Percentiles rank a stretch among this genome's conserved stretches.
Conservation (phyloP, 1,140 invertebrate species). For the Diplogasteroides magnus region DNA sequence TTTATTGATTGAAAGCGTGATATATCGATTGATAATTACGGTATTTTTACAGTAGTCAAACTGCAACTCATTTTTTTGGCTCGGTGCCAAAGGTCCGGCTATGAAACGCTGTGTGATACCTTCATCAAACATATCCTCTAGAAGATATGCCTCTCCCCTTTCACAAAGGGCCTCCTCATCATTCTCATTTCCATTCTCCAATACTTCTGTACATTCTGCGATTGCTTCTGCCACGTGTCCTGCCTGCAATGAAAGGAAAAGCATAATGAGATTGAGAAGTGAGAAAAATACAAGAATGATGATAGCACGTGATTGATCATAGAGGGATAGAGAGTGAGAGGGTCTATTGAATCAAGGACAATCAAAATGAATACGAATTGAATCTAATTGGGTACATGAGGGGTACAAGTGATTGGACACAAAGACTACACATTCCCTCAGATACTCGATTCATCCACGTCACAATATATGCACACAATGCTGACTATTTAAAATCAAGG, state of each 20-base stretch:
- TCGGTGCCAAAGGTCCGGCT: no score
- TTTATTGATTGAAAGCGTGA: no score
- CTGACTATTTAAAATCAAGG: no score
- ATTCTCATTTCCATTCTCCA: constrained; percentile 68
- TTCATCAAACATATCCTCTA: constrained; percentile 84
- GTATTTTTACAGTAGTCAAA: constrained; percentile 37
- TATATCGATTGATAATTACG: constrained; percentile 16
- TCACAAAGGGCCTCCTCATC: constrained; percentile 79
- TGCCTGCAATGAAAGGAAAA: constrained; percentile 57
- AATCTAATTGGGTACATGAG: no score
- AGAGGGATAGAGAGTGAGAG: not conserved
- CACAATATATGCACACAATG: no score
- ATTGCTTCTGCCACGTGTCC: constrained; percentile 66
- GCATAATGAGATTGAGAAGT: constrained; percentile 12
- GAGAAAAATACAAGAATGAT: not conserved
- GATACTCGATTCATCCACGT: no score
- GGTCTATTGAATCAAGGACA: not conserved
- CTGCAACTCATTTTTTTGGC: no score
- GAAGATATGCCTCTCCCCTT: constrained; percentile 82
- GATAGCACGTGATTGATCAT: not conserved
- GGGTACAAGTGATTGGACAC: not conserved
- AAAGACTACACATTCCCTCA: not conserved
- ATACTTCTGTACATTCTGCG: constrained; percentile 71
- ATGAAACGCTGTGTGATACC: no score
- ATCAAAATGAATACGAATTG: no score